Percentiles rank a stretch among this genome's conserved stretches.
These are phyloP conservation scores for Dendrolimus pini DNA, from an alignment of 2,888 invertebrate species.

Conservation along the genomic window DNA sequence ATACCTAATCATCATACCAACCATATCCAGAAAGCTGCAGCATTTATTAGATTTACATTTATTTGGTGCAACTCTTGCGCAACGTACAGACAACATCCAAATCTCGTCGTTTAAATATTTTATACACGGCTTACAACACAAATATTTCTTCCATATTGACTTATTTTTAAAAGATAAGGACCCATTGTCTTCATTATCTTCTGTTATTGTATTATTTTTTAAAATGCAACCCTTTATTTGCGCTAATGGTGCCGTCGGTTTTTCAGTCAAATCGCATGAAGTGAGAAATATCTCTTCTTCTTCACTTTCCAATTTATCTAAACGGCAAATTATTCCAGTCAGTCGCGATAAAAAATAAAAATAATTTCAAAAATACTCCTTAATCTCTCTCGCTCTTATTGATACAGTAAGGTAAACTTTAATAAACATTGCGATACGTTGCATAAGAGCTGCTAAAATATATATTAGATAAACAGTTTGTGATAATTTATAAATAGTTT, in stretches of 20 bases:
- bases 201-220: constrained; percentile 27
- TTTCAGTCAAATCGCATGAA: constrained; percentile 46
- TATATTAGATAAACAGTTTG: background rate
- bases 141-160: constrained; percentile 36
- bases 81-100: constrained; percentile 60
- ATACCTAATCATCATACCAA: constrained; percentile 24
- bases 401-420: background rate
- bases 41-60: constrained; percentile 31
- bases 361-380: background rate
- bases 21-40: constrained; percentile 47
- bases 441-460: background rate
- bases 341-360: background rate
- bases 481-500: constrained; percentile 1
- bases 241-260: constrained; percentile 23
- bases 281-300: constrained; percentile 48
- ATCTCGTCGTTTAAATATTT: constrained; percentile 28
- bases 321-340: constrained; percentile 13
- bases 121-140: constrained; percentile 37
- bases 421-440: background rate
- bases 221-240: constrained; percentile 44
- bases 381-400: background rate
- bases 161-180: constrained; percentile 9
- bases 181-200: constrained; percentile 22
- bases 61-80: constrained; percentile 39
- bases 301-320: constrained; percentile 35